Evolutionary conservation across 2,113 vertebrate genomes (phyloP).

Genomic region (Ptilorrhoa leucosticta): DNA sequence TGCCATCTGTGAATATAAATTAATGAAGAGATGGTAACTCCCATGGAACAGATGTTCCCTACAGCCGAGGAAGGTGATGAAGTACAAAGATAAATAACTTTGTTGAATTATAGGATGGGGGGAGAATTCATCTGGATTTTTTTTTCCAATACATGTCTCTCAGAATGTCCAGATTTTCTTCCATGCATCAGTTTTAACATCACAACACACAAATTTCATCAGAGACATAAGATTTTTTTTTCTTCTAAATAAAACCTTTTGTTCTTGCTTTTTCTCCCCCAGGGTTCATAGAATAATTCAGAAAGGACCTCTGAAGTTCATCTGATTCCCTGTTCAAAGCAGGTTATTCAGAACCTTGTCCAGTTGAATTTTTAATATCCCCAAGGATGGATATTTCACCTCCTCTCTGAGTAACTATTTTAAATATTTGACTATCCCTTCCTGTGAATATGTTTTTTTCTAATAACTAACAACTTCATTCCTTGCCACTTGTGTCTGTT

Average conservation of each 20-base stretch:
- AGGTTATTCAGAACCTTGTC: neutral
- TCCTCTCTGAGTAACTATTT: neutral
- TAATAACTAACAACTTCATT: neutral
- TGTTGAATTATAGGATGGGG: neutral
- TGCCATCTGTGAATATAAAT: neutral
- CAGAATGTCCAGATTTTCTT: neutral
- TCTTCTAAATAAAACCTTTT: neutral
- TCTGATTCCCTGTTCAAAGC: neutral
- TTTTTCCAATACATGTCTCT: neutral
- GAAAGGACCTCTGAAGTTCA: neutral
- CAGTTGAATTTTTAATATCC: neutral
- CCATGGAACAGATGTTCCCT: neutral
- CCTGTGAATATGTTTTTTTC: neutral
- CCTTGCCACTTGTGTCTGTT: neutral
- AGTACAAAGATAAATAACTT: neutral
- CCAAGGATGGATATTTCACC: neutral
- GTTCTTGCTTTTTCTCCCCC: neutral
- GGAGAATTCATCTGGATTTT: neutral
- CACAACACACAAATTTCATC: neutral
- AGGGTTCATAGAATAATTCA: neutral
- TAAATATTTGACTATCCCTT: neutral
- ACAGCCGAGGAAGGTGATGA: neutral
- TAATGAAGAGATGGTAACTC: neutral
- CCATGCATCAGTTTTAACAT: neutral
- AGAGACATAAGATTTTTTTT: neutral